Base-by-base conservation (phyloP, 2,113 vertebrate species). In the Bos indicus region DNA sequence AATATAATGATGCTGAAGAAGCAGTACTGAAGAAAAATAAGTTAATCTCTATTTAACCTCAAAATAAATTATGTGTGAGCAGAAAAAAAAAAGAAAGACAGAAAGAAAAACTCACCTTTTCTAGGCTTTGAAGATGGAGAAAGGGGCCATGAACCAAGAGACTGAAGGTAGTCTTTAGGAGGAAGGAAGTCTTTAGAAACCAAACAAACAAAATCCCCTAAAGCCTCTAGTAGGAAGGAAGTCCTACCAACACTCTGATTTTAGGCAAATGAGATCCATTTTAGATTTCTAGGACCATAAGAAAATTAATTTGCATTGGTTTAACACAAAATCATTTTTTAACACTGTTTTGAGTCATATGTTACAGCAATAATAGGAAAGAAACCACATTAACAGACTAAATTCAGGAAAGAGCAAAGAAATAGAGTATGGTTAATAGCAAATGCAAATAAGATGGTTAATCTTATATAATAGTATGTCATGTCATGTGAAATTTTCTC, bases 71-170 rank as follows among this genome's bases (percentile, higher is more conserved):
- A 78, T 3, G 71, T 12, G 12, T n/a, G 25, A 83, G 64, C 4
- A 12, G 40, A 71, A 36, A 11, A 64, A 64, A 8, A n/a, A 64
- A 5, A 4, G 43, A 43, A 5, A 43, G 43, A 36, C 2, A 4
- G 3, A 10, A 71, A 23, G n/a, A 71, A 74, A 40, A 40, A 40
- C 11, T 74, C 0, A 13, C 5, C 7, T 12, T 30, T 85, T 19
- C 19, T 80, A 36, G 67, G 11, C 25, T 64, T 92, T 59, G 57
- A 85, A 88, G 36, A 52, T 52, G 23, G 46, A 59, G 26, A 2
- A 64, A 59, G 21, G 7, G 0, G 1, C 7, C 12, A 2, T 14
- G 3, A 78, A 28, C 2, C 17, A 46, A 36, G 0, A 17, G 16
- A 8, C 21, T 3, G 78, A 67, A 54, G 0, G 3, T 2, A 19